Evolutionary conservation across 2,888 invertebrate species (phyloP), one percentile per base, ranked within the genome.

Genomic region (Lobophora halterata): DNA sequence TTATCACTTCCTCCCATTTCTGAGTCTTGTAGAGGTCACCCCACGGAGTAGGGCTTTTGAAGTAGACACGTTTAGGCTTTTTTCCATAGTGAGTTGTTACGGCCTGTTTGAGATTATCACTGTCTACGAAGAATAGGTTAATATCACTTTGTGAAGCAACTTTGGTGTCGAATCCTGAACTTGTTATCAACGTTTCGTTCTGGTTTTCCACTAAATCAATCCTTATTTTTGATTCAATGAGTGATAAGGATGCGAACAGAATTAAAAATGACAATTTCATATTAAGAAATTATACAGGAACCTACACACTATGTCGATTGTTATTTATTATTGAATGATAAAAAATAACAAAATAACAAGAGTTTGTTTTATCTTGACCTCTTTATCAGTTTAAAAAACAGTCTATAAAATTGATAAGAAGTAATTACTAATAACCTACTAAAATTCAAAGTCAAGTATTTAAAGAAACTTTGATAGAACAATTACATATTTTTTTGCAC

Each of bases 21-120:
- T 75, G 73, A 21, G 36, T 65, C 28, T 69, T 63, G 41, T 78
- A 83, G 2, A 83, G 55, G 53, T 83, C 81, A 0, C 72, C 75
- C 82, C 83, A 82, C 0, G 80, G 82, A 0, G 83, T 83, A 0
- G 82, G 83, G 29, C 77, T 76, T 55, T 61, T 67, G 3, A 79
- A 39, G 29, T 63, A 83, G 0, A 70, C 60, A 3, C 59, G 55
- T 1, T 43, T 68, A 0, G 83, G 77, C 37, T 49, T 58, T 5
- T 27, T 55, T 0, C 72, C 73, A 10, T 68, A 77, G 28, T 71
- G 65, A 3, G 40, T 55, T 18, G 56, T 56, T 0, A 80, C 46
- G 0, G 76, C 77, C 29, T 56, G 45, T 17, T 58, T 57, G 16
- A 83, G 50, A 12, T 57, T 62, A 0, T 46, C 24, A 21, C 8